Percentiles rank a stretch among this genome's conserved stretches.
phyloP scores from a whole-genome alignment of 2,113 vertebrate species.

The Nansenia antarctica region DNA sequence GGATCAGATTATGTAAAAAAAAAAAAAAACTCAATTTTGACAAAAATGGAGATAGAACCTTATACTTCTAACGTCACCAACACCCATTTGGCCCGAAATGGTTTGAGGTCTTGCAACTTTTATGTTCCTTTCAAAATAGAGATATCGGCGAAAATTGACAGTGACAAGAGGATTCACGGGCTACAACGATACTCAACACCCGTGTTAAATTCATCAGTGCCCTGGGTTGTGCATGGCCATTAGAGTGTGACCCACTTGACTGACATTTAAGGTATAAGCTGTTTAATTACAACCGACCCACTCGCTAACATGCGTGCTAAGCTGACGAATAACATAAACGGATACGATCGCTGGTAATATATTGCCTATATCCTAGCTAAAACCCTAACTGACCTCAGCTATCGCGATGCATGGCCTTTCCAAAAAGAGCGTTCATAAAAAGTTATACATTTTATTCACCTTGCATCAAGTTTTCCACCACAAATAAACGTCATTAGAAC shows the following conservation, averaged over 20 bases:
- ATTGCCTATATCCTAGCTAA: background rate
- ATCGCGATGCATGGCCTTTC: background rate
- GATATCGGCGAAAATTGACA: constrained; percentile 98
- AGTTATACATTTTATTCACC: constrained; percentile 59
- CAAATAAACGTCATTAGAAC: constrained; percentile 58
- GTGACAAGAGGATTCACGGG: constrained; percentile 95
- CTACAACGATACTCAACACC: constrained; percentile 93
- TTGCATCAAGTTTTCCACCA: constrained; percentile 52
- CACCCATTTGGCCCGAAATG: constrained; percentile 75
- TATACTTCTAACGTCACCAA: no score
- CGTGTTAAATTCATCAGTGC: constrained; percentile 95
- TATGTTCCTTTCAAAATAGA: constrained; percentile 87
- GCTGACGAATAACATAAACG: no score
- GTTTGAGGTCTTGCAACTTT: constrained; percentile 71
- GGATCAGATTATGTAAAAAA: no score
- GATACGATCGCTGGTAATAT: no score
- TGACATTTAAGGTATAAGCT: constrained; percentile 96
- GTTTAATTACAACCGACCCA: constrained; percentile 80
- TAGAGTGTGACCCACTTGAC: constrained; percentile 85
- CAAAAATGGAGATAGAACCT: no score
- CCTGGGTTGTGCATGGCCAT: constrained; percentile 87
- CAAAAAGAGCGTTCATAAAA: constrained; percentile 40
- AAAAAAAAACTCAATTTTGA: no score
- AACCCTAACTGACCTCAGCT: background rate
- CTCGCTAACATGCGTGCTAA: constrained; percentile 25